Base-by-base conservation (phyloP, 1,140 invertebrate genomes). In the Lepidurus packardi region DNA sequence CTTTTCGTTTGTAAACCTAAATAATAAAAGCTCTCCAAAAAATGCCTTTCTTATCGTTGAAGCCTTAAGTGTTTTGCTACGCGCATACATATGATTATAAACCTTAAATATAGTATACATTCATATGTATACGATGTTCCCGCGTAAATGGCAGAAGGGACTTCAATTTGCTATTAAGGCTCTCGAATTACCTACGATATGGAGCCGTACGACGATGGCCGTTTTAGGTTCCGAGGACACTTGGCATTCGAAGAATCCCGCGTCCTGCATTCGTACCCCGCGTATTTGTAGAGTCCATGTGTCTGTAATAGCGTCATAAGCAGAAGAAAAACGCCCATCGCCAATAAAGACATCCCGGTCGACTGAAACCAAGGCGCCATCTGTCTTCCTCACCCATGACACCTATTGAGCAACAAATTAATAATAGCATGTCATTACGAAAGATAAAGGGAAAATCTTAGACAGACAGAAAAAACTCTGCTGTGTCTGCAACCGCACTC, bases 161-260 rank as follows among this genome's bases (percentile, higher is more conserved):
- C 34, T 34, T 34, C 34, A 34, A 34, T 34, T 4, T 4, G 34
- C 34, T 34, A 34, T 34, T 34, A 34, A 34, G 3, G 34, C 34
- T 34, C 3, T 34, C 34, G 34, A 34, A 34, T 79, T 79, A 94
- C 93, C 92, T 84, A 96, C 92, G 82, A 96, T 93, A 85, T 94
- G 92, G 79, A 96, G 90, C 83, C 92, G 91, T 83, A 96, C 91
- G 85, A 93, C 90, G 85, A 94, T 92, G 85, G 93, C 95, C 88
- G 94, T 93, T 88, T 95, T 96, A 80, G 94, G 94, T 84, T 94
- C 93, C 79, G 93, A 95, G 86, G 93, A 93, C 82, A 96, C 92
- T 89, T 96, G 94, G 84, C 94, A 96, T 88, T 97, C 95, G 87
- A 97, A 97, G 82, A 93, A 88, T 44, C 95, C 95, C 78, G 92